Conservation (phyloP, 1,140 invertebrate genomes). For the Apis dorsata region DNA sequence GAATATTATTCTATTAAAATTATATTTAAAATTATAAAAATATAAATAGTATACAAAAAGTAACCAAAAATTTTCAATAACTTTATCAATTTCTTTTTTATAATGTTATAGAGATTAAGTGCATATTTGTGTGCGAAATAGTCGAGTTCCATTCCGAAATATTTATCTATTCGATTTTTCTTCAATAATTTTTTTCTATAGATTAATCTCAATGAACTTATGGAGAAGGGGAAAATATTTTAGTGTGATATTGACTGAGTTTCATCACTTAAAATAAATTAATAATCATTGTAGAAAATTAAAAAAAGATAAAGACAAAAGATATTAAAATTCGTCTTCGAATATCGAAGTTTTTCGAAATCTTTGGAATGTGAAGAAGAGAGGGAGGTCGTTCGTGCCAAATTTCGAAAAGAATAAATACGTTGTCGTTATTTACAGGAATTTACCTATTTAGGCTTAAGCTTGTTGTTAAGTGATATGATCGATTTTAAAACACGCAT, state of each 20-base stretch:
- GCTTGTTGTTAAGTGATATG: slow-evolving; percentile 49
- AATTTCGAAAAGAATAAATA: not conserved
- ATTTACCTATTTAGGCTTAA: slow-evolving; percentile 55
- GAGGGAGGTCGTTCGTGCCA: slow-evolving; percentile 49
- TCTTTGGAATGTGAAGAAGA: not conserved
- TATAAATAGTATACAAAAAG: not conserved
- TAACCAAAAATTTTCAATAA: not conserved
- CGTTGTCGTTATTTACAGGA: slow-evolving; percentile 40
- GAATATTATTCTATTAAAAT: not conserved
- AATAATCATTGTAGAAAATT: not conserved
- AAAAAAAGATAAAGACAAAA: not conserved
- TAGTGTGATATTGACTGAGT: not conserved
- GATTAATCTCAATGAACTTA: not conserved
- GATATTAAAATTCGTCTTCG: slow-evolving; percentile 10
- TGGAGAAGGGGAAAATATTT: not conserved
- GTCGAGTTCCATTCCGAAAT: not conserved
- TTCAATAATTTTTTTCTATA: slow-evolving; percentile 3
- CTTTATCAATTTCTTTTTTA: not conserved
- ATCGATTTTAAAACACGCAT: slow-evolving; percentile 45
- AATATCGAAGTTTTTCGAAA: not conserved
- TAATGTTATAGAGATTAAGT: not conserved
- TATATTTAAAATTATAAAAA: slow-evolving; percentile 11
- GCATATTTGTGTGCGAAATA: not conserved
- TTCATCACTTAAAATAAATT: not conserved
- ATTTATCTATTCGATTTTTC: not conserved